phyloP scores from a whole-genome alignment of 35 echinoderm and acorn worm species.

The Acanthaster planci region DNA sequence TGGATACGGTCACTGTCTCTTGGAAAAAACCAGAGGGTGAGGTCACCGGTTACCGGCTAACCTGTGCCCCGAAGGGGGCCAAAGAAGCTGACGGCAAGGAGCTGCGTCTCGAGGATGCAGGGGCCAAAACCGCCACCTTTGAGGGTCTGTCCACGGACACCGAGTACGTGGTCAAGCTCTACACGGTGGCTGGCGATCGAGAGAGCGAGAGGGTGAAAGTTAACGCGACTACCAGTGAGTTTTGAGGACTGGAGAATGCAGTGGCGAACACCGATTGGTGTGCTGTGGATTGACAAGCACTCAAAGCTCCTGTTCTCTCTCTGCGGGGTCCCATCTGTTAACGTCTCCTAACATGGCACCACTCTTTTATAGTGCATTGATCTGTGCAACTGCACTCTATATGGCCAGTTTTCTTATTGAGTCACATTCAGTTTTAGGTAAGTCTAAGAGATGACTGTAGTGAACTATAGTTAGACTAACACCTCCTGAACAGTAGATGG shows the following conservation, averaged over 20 bases:
- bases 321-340: no score
- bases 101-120: conserved; percentile 49
- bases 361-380: no score
- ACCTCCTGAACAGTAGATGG: no score
- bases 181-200: conserved; percentile 34
- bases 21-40: conserved; percentile 70
- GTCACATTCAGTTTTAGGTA: no score
- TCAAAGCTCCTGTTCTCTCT: no score
- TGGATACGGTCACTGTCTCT: conserved; percentile 33
- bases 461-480: no score
- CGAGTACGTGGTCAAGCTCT: conserved; percentile 66
- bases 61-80: conserved; percentile 40
- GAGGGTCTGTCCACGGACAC: conserved; percentile 31
- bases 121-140: conserved; percentile 44
- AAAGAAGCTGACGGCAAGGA: conserved; percentile 39
- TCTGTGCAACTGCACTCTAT: no score
- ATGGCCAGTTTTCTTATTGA: no score
- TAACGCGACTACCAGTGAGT: conserved; percentile 55
- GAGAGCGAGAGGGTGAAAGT: conserved; percentile 61
- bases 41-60: conserved; percentile 63
- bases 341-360: no score
- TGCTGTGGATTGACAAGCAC: background rate
- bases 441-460: no score
- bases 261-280: background rate
- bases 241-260: no score